phyloP scores from a whole-genome alignment of 2,888 invertebrate species.

The Helleia helle region DNA sequence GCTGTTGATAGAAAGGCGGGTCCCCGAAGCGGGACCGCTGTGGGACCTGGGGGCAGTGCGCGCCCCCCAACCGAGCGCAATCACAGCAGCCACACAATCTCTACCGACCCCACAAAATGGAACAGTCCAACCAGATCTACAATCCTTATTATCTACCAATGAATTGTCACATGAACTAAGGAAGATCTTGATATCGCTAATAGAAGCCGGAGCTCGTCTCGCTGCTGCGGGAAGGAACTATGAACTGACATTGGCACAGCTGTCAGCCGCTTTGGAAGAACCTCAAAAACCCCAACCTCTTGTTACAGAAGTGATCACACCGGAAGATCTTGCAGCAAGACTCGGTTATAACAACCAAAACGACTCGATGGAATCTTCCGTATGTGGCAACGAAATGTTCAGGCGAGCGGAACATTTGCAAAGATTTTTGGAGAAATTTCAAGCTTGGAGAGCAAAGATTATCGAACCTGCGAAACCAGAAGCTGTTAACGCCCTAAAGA shows the following conservation, averaged over 20 bases:
- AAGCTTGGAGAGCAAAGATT: conserved; percentile 45
- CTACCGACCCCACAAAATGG: conserved; percentile 42
- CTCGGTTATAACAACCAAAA: conserved; percentile 26
- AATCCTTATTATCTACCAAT: conserved; percentile 56
- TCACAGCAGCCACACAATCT: conserved; percentile 57
- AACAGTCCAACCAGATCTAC: conserved; percentile 52
- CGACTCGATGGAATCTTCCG: conserved; percentile 15
- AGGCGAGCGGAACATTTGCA: conserved; percentile 51
- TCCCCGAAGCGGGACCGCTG: conserved; percentile 50
- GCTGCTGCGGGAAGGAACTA: conserved; percentile 58
- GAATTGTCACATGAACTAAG: conserved; percentile 53
- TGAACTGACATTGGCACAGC: conserved; percentile 46
- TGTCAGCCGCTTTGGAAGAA: conserved; percentile 52
- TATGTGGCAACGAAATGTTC: conserved; percentile 29
- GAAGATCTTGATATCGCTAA: conserved; percentile 58
- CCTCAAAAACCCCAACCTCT: conserved; percentile 34
- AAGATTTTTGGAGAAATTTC: conserved; percentile 54
- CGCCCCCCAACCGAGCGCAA: conserved; percentile 49
- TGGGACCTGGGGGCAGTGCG: conserved; percentile 60
- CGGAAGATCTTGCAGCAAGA: conserved; percentile 50
- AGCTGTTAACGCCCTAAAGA: conserved; percentile 39
- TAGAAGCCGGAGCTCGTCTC: conserved; percentile 58
- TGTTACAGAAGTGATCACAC: conserved; percentile 51
- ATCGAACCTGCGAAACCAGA: conserved; percentile 47
- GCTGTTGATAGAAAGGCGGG: conserved; percentile 45